Percentiles rank a stretch among this genome's conserved stretches.
phyloP scores from a whole-genome alignment of 2,888 invertebrate genomes.

The Myathropa florea region DNA sequence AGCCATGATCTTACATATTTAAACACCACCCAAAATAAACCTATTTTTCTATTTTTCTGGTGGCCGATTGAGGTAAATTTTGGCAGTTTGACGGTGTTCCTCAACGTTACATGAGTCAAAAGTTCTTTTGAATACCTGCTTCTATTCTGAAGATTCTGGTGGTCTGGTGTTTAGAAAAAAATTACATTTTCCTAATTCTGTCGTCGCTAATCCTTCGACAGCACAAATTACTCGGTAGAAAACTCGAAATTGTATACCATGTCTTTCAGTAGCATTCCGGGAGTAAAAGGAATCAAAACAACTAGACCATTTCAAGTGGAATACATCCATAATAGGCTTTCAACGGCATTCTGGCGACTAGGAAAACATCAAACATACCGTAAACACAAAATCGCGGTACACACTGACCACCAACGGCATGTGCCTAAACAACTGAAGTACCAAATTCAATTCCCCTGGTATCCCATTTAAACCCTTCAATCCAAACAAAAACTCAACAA shows the following conservation, averaged over 20 bases:
- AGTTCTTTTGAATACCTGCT: too few relatives aligned
- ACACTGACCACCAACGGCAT: slow-evolving; percentile 19
- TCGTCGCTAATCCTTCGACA: neutral
- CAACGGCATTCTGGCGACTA: neutral
- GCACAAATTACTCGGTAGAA: neutral
- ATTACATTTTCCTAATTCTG: neutral
- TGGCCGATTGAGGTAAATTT: too few relatives aligned
- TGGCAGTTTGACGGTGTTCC: too few relatives aligned
- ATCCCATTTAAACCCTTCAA: neutral
- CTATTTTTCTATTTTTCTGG: too few relatives aligned
- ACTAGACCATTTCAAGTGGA: neutral
- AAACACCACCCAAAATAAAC: too few relatives aligned
- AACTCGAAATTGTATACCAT: neutral
- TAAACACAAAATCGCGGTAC: slow-evolving; percentile 5
- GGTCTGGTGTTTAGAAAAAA: neutral
- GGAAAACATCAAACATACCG: neutral
- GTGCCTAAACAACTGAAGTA: neutral
- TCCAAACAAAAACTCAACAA: slow-evolving; percentile 8
- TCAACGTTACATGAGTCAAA: too few relatives aligned
- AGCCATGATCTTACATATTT: too few relatives aligned
- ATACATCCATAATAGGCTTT: neutral
- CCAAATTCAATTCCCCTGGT: neutral
- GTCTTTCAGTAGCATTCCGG: neutral
- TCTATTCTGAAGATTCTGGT: too few relatives aligned
- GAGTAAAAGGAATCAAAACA: neutral